Evolutionary conservation across 35 echinoderm and acorn worm genomes (phyloP).

Genomic region (Holothuria glaberrima): DNA sequence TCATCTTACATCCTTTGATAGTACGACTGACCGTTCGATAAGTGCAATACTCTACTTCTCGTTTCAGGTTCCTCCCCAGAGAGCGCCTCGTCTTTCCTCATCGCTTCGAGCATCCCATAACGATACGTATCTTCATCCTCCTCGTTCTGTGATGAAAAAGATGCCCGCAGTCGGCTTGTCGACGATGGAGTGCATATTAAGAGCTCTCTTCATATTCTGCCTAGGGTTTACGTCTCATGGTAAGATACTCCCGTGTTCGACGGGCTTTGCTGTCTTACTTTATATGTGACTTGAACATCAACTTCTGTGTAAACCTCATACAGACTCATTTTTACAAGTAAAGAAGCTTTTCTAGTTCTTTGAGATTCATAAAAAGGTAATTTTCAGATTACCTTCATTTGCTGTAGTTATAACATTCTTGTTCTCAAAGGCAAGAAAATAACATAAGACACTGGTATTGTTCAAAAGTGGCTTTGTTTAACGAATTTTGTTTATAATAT

Average conservation of each 20-base stretch:
- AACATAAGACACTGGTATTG: no score
- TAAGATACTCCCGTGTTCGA: not conserved
- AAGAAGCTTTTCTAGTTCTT: no score
- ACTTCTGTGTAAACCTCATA: no score
- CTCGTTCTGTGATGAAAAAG: constrained; percentile 1
- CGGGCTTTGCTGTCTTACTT: no score
- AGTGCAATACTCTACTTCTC: constrained; percentile 21
- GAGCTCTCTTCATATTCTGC: constrained; percentile 25
- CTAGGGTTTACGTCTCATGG: constrained; percentile 20
- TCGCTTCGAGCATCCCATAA: constrained; percentile 39
- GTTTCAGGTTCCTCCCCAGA: constrained; percentile 16
- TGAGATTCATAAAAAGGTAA: no score
- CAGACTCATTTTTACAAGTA: no score
- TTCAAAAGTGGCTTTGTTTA: no score
- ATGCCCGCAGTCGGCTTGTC: constrained; percentile 22
- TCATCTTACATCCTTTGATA: not conserved
- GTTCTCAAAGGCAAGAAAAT: no score
- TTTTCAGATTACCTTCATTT: no score
- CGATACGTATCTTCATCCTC: constrained; percentile 1
- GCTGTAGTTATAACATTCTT: no score
- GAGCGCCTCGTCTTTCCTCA: not conserved
- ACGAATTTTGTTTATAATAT: no score
- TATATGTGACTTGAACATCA: no score
- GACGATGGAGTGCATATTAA: constrained; percentile 12
- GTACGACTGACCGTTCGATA: constrained; percentile 24